Conservation (phyloP, 2,797 vertebrate genomes). For the Valencia hispanica region DNA sequence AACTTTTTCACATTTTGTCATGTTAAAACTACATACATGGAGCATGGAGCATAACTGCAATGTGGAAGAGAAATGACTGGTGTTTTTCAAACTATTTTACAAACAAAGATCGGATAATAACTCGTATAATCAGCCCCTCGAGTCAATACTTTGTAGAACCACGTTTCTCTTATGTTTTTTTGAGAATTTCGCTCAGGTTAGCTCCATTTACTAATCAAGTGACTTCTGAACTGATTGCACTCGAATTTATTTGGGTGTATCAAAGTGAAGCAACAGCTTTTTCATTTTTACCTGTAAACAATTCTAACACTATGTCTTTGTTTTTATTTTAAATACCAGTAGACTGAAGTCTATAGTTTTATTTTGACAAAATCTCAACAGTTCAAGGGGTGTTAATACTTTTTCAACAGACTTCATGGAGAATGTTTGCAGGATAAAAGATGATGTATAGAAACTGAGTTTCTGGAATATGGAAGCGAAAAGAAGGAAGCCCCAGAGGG, state of each 20-base stretch:
- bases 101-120: background rate
- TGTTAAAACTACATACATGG: background rate
- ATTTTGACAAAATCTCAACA: background rate
- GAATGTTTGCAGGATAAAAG: slow-evolving; percentile 48
- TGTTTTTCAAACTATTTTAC: background rate
- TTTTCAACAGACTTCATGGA: slow-evolving; percentile 1
- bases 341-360: background rate
- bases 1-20: background rate
- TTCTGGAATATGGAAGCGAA: slow-evolving; percentile 55
- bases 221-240: background rate
- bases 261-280: background rate
- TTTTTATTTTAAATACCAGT: background rate
- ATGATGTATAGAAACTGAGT: slow-evolving; percentile 49
- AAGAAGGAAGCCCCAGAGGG: slow-evolving; percentile 59
- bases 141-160: background rate
- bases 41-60: background rate
- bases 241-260: background rate
- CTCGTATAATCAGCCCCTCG: background rate
- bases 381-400: background rate
- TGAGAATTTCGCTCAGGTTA: background rate
- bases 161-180: background rate
- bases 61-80: background rate
- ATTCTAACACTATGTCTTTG: background rate
- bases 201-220: background rate
- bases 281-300: background rate